Conservation (phyloP, 2,797 vertebrate species). For the Euthynnus affinis region DNA sequence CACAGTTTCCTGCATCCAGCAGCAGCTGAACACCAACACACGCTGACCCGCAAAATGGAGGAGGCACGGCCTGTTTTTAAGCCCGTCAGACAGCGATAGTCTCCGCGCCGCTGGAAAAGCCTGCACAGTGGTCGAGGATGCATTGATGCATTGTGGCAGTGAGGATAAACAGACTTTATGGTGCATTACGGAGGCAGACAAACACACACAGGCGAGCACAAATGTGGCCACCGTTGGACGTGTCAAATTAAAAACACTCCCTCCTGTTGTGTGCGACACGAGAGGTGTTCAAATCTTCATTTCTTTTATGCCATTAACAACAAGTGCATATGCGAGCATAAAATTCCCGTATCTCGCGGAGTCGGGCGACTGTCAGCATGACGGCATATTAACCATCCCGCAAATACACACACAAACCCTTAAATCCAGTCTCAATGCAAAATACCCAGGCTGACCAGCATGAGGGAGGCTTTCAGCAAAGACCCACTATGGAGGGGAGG, state of each 20-base stretch:
- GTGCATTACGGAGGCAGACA: constrained; percentile 74
- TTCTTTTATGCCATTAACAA: constrained; percentile 49
- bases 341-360: constrained; percentile 53
- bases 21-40: constrained; percentile 61
- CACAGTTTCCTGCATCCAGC: constrained; percentile 74
- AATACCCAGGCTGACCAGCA: constrained; percentile 68
- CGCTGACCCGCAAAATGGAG: constrained; percentile 66
- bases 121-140: constrained; percentile 55
- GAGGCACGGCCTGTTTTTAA: constrained; percentile 63
- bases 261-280: constrained; percentile 66
- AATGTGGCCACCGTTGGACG: constrained; percentile 53
- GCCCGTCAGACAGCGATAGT: constrained; percentile 56
- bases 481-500: constrained; percentile 56
- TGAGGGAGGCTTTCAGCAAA: constrained; percentile 70
- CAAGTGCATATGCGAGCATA: constrained; percentile 18
- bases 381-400: constrained; percentile 59
- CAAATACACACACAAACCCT: constrained; percentile 51
- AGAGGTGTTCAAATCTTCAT: constrained; percentile 50
- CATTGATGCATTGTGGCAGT: constrained; percentile 68
- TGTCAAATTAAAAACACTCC: constrained; percentile 78
- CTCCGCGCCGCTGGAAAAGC: constrained; percentile 61
- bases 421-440: constrained; percentile 76
- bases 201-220: constrained; percentile 57
- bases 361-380: constrained; percentile 66
- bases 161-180: constrained; percentile 83